A percentile compares a stretch with the other conserved stretches of the same genome.
Evolutionary conservation across 1,140 invertebrate genomes (phyloP).

Genomic region (Drosophila teissieri): DNA sequence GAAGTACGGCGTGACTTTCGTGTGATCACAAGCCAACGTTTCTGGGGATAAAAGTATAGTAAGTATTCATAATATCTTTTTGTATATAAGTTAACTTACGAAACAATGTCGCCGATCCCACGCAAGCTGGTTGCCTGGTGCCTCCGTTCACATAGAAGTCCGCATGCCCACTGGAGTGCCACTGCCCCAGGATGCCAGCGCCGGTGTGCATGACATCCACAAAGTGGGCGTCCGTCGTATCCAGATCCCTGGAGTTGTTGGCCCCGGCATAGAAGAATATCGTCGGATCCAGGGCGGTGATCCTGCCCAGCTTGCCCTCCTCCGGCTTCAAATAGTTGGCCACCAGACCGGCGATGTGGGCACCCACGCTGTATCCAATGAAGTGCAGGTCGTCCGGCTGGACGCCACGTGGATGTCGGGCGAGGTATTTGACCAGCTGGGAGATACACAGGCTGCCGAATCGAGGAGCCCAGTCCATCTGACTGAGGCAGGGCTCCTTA

Average conservation of each 20-base stretch:
- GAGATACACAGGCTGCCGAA: constrained; percentile 93
- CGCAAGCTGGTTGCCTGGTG: constrained; percentile 93
- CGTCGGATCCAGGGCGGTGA: constrained; percentile 93
- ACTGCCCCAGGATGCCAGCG: constrained; percentile 92
- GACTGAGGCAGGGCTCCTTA: constrained; percentile 91
- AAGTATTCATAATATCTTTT: background rate
- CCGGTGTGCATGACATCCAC: constrained; percentile 96
- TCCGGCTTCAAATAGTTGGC: constrained; percentile 89
- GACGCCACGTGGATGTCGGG: constrained; percentile 90
- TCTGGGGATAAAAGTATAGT: constrained; percentile 85
- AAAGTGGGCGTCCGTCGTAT: constrained; percentile 93
- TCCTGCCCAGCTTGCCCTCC: constrained; percentile 90
- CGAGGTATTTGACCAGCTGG: constrained; percentile 91
- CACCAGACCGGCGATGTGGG: constrained; percentile 92
- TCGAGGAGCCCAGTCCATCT: constrained; percentile 93
- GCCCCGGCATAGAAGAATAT: constrained; percentile 93
- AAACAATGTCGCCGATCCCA: constrained; percentile 89
- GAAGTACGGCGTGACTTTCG: constrained; percentile 94
- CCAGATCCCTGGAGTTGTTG: constrained; percentile 92
- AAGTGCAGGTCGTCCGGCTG: constrained; percentile 90
- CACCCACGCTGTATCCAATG: constrained; percentile 93
- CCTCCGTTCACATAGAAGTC: constrained; percentile 97
- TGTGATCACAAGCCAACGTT: constrained; percentile 94
- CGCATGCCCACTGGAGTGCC: constrained; percentile 93
- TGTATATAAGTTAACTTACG: constrained; percentile 86